These are phyloP conservation scores for Drosophila bifasciata DNA, from an alignment of 1,140 invertebrate species.

Conservation along the genomic window DNA sequence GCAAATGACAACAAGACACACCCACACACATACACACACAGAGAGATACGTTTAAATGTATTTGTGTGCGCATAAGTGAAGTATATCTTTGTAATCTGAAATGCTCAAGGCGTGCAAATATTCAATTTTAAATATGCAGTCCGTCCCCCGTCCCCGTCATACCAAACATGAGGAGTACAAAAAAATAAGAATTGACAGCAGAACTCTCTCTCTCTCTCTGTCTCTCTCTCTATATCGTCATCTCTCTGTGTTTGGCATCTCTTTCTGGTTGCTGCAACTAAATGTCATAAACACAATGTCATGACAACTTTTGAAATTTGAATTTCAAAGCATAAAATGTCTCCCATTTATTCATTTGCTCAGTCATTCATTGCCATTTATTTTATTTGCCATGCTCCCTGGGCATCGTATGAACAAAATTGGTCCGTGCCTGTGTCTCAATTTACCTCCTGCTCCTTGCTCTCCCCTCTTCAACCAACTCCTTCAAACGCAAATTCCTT, in stretches of 20 bases:
- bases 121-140: constrained; percentile 81
- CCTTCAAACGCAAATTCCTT: constrained; percentile 54
- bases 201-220: neutral
- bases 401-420: constrained; percentile 42
- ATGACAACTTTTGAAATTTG: constrained; percentile 83
- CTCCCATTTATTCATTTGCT: constrained; percentile 75
- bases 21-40: constrained; percentile 32
- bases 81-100: constrained; percentile 81
- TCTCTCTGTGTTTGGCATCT: constrained; percentile 21
- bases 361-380: constrained; percentile 81
- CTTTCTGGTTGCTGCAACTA: constrained; percentile 44
- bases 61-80: constrained; percentile 71
- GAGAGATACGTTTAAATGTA: neutral
- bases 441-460: constrained; percentile 16
- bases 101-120: constrained; percentile 82
- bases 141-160: constrained; percentile 5
- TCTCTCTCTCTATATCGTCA: neutral
- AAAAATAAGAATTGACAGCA: constrained; percentile 31
- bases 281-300: constrained; percentile 81
- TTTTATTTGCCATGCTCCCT: constrained; percentile 62
- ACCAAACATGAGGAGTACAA: constrained; percentile 40
- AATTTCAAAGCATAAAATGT: constrained; percentile 81
- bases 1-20: constrained; percentile 72
- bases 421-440: constrained; percentile 61
- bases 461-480: neutral